Conservation (phyloP, 2,113 vertebrate genomes). For the Alligator mississippiensis region DNA sequence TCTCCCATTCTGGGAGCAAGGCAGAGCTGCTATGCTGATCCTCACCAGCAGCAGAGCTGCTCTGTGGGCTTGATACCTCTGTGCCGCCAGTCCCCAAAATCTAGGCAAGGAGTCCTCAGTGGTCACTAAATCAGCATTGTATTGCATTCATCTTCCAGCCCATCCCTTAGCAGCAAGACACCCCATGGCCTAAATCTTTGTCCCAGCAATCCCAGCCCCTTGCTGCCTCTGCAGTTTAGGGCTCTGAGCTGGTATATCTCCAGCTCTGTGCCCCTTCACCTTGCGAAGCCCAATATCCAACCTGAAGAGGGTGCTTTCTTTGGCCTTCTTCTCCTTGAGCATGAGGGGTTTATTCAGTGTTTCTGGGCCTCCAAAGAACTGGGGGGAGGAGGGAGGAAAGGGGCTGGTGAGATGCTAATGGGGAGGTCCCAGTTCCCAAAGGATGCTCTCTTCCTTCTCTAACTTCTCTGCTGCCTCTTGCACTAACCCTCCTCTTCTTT, state of each 20-base stretch:
- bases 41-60: too few species aligned
- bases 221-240: too few species aligned
- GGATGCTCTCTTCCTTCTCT: constrained; percentile 42
- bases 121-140: too few species aligned
- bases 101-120: neutral
- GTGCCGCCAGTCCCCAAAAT: neutral
- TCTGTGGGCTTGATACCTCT: neutral
- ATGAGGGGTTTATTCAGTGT: neutral
- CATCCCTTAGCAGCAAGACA: too few species aligned
- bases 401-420: neutral
- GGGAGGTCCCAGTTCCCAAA: neutral
- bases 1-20: neutral
- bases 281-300: too few species aligned
- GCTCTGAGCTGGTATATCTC: neutral
- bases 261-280: too few species aligned
- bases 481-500: constrained; percentile 52
- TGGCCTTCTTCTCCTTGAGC: neutral
- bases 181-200: too few species aligned
- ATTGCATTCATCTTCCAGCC: too few species aligned
- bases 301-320: neutral
- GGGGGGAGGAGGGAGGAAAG: neutral
- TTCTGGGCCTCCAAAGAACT: neutral
- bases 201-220: too few species aligned
- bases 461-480: constrained; percentile 26
- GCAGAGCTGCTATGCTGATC: neutral